Evolutionary conservation across 1,140 invertebrate species (phyloP).

Genomic region (Pachypsylla venusta): DNA sequence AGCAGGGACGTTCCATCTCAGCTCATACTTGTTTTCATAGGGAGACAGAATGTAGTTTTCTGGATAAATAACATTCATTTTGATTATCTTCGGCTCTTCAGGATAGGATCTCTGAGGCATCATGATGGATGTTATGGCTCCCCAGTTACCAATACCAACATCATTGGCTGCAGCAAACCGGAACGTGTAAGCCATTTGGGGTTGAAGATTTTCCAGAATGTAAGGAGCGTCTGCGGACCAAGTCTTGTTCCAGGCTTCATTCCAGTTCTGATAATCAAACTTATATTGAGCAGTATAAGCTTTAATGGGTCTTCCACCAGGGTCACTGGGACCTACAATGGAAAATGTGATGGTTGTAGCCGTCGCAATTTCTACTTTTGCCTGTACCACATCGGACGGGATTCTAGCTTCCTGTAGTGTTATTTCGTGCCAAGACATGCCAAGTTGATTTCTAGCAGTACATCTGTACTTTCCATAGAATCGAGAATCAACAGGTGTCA

Average conservation of each 20-base stretch:
- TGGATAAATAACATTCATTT: conserved; percentile 30
- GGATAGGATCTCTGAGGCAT: conserved; percentile 41
- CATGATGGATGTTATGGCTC: conserved; percentile 35
- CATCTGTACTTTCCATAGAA: conserved; percentile 69
- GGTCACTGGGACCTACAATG: conserved; percentile 50
- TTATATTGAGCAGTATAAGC: conserved; percentile 61
- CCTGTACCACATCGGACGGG: conserved; percentile 40
- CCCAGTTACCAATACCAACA: conserved; percentile 63
- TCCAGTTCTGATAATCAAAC: conserved; percentile 44
- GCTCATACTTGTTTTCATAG: conserved; percentile 58
- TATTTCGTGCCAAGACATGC: conserved; percentile 46
- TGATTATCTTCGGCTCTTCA: conserved; percentile 33
- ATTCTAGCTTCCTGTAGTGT: conserved; percentile 51
- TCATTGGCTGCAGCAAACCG: conserved; percentile 69
- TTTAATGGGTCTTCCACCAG: conserved; percentile 54
- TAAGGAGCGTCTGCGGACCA: conserved; percentile 52
- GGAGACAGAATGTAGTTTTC: conserved; percentile 31
- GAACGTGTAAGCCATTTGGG: conserved; percentile 66
- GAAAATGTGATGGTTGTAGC: conserved; percentile 71
- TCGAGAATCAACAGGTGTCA: conserved; percentile 42
- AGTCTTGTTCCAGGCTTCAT: conserved; percentile 45
- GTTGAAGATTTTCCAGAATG: conserved; percentile 61
- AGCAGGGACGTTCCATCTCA: conserved; percentile 63
- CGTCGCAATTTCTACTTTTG: conserved; percentile 43
- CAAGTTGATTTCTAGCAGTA: conserved; percentile 59